Evolutionary conservation across 2,113 vertebrate genomes (phyloP).

Genomic region (Xiphorhynchus elegans): DNA sequence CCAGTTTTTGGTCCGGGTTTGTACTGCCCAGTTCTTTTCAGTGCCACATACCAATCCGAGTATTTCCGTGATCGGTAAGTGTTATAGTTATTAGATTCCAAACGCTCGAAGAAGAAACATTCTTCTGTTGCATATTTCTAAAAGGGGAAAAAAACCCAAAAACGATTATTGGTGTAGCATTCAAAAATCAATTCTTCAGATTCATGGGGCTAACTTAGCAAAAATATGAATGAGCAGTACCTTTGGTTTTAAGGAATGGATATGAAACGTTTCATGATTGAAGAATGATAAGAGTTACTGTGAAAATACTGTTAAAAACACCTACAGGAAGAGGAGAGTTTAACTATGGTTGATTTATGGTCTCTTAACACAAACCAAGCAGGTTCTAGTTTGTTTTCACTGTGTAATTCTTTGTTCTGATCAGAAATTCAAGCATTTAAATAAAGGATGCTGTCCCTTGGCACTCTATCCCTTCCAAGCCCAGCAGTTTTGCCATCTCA

Average conservation of each 20-base stretch:
- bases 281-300: background rate
- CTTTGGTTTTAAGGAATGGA: background rate
- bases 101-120: conserved; percentile 92
- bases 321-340: background rate
- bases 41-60: conserved; percentile 93
- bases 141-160: conserved; percentile 4
- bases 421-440: background rate
- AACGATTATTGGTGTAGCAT: background rate
- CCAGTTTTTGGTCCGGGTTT: conserved; percentile 92
- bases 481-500: background rate
- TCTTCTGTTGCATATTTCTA: conserved; percentile 95
- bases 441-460: background rate
- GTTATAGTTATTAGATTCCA: conserved; percentile 98
- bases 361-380: background rate
- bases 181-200: background rate
- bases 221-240: background rate
- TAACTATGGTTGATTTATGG: background rate
- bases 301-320: background rate
- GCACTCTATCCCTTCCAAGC: background rate
- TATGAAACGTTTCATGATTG: background rate
- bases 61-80: conserved; percentile 96
- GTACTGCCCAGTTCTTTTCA: conserved; percentile 95
- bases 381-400: background rate
- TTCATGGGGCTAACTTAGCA: background rate
- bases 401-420: background rate